A percentile compares a stretch with the other conserved stretches of the same genome.
Evolutionary conservation across 1,140 invertebrate species (phyloP).

Genomic region (Metopolophium dirhodum): DNA sequence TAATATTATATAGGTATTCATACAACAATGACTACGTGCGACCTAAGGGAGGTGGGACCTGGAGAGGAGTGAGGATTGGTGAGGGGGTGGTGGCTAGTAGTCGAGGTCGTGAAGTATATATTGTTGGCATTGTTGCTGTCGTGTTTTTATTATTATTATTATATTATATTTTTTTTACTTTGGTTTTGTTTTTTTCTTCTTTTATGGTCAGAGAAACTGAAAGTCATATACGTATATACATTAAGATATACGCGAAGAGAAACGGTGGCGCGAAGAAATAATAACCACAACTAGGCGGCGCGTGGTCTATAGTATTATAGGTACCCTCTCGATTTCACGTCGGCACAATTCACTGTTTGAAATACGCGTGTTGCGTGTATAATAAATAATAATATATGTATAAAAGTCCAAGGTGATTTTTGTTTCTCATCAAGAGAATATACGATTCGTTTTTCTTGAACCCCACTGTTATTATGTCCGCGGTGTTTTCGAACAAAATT

Average conservation of each 20-base stretch:
- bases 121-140: background rate
- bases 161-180: background rate
- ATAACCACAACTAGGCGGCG: background rate
- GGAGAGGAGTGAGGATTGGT: too few relatives aligned
- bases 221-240: background rate
- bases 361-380: background rate
- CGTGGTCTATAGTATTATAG: background rate
- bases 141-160: background rate
- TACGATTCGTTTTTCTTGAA: background rate
- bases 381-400: background rate
- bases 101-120: background rate
- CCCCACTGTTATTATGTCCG: background rate
- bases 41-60: background rate
- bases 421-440: background rate
- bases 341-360: background rate
- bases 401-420: background rate
- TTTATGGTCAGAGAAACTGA: slow-evolving; percentile 45
- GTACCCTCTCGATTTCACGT: slow-evolving; percentile 32
- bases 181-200: background rate
- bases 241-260: background rate
- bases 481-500: background rate
- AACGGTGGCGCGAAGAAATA: background rate
- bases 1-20: background rate
- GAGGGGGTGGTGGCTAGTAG: background rate
- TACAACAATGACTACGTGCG: background rate